Evolutionary conservation across 2,888 invertebrate species (phyloP), one percentile per base, ranked within the genome.

Genomic region (Homarus gammarus): DNA sequence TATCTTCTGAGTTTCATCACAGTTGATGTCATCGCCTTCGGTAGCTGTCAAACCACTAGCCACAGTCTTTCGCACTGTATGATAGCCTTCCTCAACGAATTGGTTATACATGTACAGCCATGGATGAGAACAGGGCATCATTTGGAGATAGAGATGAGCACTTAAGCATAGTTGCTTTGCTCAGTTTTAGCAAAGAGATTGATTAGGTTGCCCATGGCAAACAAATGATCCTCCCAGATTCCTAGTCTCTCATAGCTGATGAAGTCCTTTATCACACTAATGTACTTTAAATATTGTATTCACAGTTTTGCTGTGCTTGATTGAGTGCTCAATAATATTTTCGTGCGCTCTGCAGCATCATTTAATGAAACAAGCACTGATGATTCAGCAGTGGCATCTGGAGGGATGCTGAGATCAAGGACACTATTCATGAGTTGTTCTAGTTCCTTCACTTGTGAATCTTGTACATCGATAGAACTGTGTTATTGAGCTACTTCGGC

Each of bases 141-240:
- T 36, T 70, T 70, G 70, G 27, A 49, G 49, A 70, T 10, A 70
- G 27, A 70, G 70, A 70, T 10, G 31, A 1, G 27, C 31, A 70
- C 70, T 70, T 70, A 36, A 75, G 15, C 75, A 75, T 40, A 75
- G 36, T 75, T 31, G 38, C 18, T 36, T 22, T 75, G 38, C 10
- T 38, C 75, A 75, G 75, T 75, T 75, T 75, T 40, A 75, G 40
- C 38, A 75, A 75, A 75, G 38, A 68, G 3, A 31, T 68, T 68
- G 15, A 8, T 10, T 22, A 68, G 1, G 8, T 68, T 31, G 1
- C 27, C 31, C 27, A 73, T 10, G 33, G 38, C 73, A 73, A 22
- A 33, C 73, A 73, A 73, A 73, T 73, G 38, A 75, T 31, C 31
- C n/a, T 68, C 1, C 10, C 68, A n/a, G 27, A 68, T 2, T 0